Evolutionary conservation across 2,888 invertebrate species (phyloP), one percentile per base, ranked within the genome.

Genomic region (Tachystola acroxantha): DNA sequence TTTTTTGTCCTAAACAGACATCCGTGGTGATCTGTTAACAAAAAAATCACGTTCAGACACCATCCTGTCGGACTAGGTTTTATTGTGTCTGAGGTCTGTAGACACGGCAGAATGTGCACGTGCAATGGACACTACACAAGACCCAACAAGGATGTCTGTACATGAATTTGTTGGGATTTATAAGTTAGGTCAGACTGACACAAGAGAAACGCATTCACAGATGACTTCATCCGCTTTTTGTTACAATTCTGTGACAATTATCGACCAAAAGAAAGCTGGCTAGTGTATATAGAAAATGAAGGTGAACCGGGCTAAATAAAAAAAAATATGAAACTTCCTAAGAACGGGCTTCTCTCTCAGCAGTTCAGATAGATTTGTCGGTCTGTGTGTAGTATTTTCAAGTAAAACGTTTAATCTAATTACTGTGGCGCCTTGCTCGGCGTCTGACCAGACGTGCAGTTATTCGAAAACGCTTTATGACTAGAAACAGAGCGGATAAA

Each of bases 371-470:
- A n/a, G n/a, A n/a, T n/a, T n/a, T n/a, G 36, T 10, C 16, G 14
- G 30, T 30, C 24, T 36, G 36, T 36, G 10, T 32, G 27, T 12
- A 24, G 24, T 11, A 10, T 12, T 10, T 58, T 53, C 53, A 50
- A 53, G 42, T 25, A 43, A 58, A 60, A 41, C 59, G 41, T 57
- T 66, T 64, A 51, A 58, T 59, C 52, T 57, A 58, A 64, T 64
- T 67, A 61, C 42, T 37, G 42, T 56, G 64, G 64, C 62, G 59
- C 64, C 53, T 54, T 36, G 30, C 24, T 32, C 27, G 31, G 38
- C 19, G 35, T 36, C 36, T 51, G 39, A 53, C 53, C 50, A 48
- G 40, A 59, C 62, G 64, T 57, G 62, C 30, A 52, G 43, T 40
- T 42, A 64, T 64, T 59, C 42, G 40, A 45, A 43, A 42, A 39